phyloP scores from a whole-genome alignment of 2,888 invertebrate genomes.

The Pelosia muscerda region DNA sequence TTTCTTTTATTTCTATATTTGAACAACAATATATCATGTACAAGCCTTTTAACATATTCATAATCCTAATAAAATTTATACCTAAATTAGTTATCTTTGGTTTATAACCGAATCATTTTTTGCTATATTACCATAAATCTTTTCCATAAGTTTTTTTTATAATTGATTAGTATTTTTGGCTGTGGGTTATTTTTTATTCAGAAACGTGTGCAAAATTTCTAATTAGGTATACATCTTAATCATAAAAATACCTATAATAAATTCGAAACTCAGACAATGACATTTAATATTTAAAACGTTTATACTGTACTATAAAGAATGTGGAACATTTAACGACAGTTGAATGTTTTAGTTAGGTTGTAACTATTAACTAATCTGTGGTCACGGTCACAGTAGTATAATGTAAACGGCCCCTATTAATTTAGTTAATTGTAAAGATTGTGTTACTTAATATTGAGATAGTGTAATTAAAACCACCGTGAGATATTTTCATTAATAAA shows the following conservation, averaged over 20 bases:
- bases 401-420: conserved; percentile 11
- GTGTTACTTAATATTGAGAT: conserved; percentile 21
- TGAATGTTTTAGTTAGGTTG: neutral
- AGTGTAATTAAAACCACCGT: conserved; percentile 22
- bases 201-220: neutral
- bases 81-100: neutral
- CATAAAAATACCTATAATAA: neutral
- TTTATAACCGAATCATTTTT: neutral
- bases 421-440: conserved; percentile 24
- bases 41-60: neutral
- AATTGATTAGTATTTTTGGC: neutral
- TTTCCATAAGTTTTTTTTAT: too few relatives aligned
- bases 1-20: too few relatives aligned
- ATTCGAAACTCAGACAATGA: neutral
- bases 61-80: too few relatives aligned
- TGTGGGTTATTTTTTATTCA: neutral
- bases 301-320: too few relatives aligned
- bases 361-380: neutral
- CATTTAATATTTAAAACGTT: too few relatives aligned
- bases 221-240: neutral
- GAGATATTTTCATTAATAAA: conserved; percentile 24
- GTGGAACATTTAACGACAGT: neutral
- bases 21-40: neutral
- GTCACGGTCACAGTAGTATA: neutral
- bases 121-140: neutral